Evolutionary conservation across 2,797 vertebrate species (phyloP).

Genomic region (Galago senegalensis): DNA sequence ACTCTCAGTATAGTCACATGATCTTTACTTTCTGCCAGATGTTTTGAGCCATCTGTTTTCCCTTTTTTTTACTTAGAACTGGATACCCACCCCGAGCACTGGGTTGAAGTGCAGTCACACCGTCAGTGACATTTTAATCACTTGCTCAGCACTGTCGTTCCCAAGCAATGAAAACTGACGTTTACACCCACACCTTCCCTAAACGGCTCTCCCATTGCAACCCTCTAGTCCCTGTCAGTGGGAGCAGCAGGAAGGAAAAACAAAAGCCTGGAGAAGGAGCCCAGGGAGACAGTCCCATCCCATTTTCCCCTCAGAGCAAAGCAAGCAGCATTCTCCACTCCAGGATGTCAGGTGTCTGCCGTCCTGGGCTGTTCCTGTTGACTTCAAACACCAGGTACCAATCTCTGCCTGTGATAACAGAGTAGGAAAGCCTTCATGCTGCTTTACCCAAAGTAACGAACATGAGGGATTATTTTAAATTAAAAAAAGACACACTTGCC

Average conservation of each 20-base stretch:
- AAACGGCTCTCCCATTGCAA: background rate
- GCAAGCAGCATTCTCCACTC: background rate
- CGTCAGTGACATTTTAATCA: conserved; percentile 64
- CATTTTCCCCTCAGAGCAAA: background rate
- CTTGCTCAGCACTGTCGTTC: conserved; percentile 42
- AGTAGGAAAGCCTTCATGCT: background rate
- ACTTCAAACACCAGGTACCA: background rate
- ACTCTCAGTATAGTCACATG: background rate
- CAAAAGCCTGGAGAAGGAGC: background rate
- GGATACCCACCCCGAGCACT: conserved; percentile 28
- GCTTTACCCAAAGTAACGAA: background rate
- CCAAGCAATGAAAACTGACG: conserved; percentile 25
- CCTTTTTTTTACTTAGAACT: conserved; percentile 55
- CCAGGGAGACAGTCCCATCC: conserved; percentile 24
- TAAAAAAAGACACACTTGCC: conserved; percentile 30
- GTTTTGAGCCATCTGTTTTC: conserved; percentile 37
- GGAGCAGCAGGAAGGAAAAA: background rate
- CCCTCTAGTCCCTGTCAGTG: conserved; percentile 41
- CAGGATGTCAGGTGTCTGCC: background rate
- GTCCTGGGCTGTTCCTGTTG: background rate
- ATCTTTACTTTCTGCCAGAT: conserved; percentile 48
- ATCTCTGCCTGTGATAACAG: conserved; percentile 14
- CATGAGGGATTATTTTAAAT: conserved; percentile 37
- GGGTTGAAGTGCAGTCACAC: conserved; percentile 38
- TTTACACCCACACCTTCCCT: background rate